Base-by-base conservation (phyloP, 2,113 vertebrate genomes). In the Plestiodon gilberti region DNA sequence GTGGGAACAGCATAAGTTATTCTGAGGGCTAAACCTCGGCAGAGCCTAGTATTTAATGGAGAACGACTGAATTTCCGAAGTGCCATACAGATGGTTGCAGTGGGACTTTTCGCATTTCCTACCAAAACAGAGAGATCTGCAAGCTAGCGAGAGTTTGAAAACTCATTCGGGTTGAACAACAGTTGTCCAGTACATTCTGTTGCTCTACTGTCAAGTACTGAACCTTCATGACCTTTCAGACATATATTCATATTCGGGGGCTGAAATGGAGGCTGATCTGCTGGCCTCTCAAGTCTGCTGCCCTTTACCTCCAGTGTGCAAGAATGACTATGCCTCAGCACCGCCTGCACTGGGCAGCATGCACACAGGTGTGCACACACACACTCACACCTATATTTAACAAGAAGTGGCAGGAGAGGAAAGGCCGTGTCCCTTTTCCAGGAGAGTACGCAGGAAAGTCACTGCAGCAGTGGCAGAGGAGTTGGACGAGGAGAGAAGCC, bases 141-240 rank as follows among this genome's bases (percentile, higher is more conserved):
- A 65, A 64, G 62, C 38, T 81, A 22, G 67, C 33, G 4, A 38
- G n/a, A 14, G 35, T 33, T 61, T 71, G 81, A 52, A n/a, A 87
- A 43, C 33, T 0, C 6, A 55, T 61, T 43, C 38, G 6, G 14
- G 33, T 2, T 2, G 85, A 81, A 67, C 33, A 0, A 1, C 55
- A 0, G 0, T 62, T 67, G 69, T 82, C 25, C 3, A 40, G 1
- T 0, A 62, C 35, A 64, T 22, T 14, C 18, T 38, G 14, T 22
- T 1, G 43, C 8, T 35, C 70, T 71, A n/a, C n/a, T n/a, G n/a
- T n/a, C 35, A 4, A 38, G 7, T 71, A 33, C 69, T 70, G 69
- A 70, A 33, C 14, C n/a, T 14, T 70, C 69, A 38, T n/a, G 33
- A 71, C 33, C 70, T 38, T 71, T 71, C 70, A 2, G 5, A 57